Conservation (phyloP, 2,113 vertebrate species). For the Apteryx owenii region DNA sequence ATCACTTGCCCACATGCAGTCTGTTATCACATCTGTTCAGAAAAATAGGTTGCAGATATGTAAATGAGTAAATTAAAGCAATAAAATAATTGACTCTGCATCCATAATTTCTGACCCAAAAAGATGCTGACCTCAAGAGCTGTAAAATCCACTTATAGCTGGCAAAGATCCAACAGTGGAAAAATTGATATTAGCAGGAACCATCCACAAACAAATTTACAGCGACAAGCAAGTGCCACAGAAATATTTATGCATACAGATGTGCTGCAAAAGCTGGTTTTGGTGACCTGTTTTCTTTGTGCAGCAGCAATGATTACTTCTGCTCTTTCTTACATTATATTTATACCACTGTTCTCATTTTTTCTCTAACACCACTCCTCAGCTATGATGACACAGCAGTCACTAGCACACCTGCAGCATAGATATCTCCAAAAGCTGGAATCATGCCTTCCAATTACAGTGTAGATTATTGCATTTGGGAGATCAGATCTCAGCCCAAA, state of each 20-base stretch:
- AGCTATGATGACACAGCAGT: not conserved
- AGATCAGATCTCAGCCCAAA: not conserved
- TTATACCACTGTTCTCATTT: not conserved
- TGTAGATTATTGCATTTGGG: not conserved
- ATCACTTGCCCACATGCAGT: not conserved
- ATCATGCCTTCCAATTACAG: not conserved
- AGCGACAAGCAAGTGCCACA: not conserved
- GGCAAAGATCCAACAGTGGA: not conserved
- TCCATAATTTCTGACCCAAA: not conserved
- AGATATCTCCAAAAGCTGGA: not conserved
- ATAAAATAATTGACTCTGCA: not conserved
- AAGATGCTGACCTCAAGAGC: not conserved
- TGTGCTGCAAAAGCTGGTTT: not conserved
- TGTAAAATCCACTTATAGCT: not conserved
- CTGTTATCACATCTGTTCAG: not conserved
- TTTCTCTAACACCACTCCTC: not conserved
- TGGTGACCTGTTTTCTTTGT: conserved; percentile 1
- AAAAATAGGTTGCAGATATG: not conserved
- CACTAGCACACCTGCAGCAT: not conserved
- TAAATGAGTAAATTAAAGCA: conserved; percentile 19
- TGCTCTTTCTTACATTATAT: not conserved
- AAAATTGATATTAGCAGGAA: not conserved
- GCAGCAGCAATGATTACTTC: not conserved
- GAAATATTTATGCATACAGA: not conserved
- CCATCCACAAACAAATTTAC: not conserved